phyloP scores from a whole-genome alignment of 2,113 vertebrate genomes.

The Daphoenositta chrysoptera region DNA sequence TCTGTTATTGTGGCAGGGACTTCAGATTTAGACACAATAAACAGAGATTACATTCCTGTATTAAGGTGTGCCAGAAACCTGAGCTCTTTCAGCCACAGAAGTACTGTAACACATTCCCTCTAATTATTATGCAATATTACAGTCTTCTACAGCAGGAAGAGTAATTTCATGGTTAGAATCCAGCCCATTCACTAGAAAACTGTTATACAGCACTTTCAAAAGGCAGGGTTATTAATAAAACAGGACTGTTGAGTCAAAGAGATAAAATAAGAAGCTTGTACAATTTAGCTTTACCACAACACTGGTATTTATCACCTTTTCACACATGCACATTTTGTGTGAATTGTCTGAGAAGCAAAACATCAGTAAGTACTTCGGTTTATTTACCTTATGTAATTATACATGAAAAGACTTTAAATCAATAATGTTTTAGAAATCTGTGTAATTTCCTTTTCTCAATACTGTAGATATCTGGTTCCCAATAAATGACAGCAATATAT shows the following conservation, averaged over 20 bases:
- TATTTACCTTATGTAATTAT: not conserved
- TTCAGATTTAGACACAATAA: conserved; percentile 34
- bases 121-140: conserved; percentile 28
- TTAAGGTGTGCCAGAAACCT: conserved; percentile 74
- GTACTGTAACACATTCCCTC: conserved; percentile 16
- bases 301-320: not conserved
- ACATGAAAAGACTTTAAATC: not conserved
- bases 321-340: not conserved
- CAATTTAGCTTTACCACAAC: not conserved
- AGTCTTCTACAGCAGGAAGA: not conserved
- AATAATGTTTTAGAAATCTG: not conserved
- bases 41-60: conserved; percentile 70
- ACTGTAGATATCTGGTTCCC: not conserved
- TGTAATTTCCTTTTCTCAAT: not conserved
- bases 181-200: not conserved
- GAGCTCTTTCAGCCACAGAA: conserved; percentile 15
- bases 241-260: not conserved
- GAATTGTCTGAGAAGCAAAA: not conserved
- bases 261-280: not conserved
- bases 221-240: not conserved
- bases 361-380: not conserved
- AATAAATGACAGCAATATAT: not conserved
- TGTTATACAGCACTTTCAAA: not conserved
- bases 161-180: conserved; percentile 1
- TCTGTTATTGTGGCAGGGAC: conserved; percentile 28